Base-by-base conservation (phyloP, 2,113 vertebrate genomes). In the Burhinus oedicnemus region DNA sequence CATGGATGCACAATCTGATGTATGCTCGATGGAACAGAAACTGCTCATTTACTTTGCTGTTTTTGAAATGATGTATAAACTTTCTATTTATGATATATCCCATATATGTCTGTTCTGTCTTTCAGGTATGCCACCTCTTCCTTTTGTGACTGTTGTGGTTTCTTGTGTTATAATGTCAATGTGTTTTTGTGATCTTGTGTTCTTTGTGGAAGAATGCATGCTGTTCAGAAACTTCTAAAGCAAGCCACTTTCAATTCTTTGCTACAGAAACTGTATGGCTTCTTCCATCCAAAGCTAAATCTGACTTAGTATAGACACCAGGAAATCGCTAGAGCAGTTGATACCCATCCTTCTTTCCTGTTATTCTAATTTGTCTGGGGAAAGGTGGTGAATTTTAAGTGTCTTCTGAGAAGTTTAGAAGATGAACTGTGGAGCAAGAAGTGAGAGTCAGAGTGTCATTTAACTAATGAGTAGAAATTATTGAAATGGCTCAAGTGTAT, bases 161-260 rank as follows among this genome's bases (percentile, higher is more conserved):
- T 75, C 21, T 27, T 2, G 0, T 44, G 5, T n/a, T 42, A 38
- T 4, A 58, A 36, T 5, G 12, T 25, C 32, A 34, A 8, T 21
- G 20, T 42, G 21, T 1, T 11, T 74, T 69, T 87, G 76, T 47
- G 29, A 57, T 85, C 49, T 65, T 29, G 3, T n/a, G 7, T 60
- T 51, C 22, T 90, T 78, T 61, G 26, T 66, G 9, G 36, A 61
- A 60, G 6, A 77, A 55, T 15, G 2, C 1, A 12, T 60, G 40
- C 9, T 70, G 9, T 38, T 83, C 45, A 75, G 42, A 75, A 85
- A 25, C 29, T 70, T 61, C 49, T 78, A 60, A 57, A 22, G 32
- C 22, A 74, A 92, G 17, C 0, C 17, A 38, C 8, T 62, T 80
- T 36, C 0, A 10, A 4, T 49, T n/a, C 1, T 42, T 54, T 55